These are phyloP conservation scores for Acrobasis repandana DNA, from an alignment of 2,888 invertebrate genomes.

Conservation along the genomic window DNA sequence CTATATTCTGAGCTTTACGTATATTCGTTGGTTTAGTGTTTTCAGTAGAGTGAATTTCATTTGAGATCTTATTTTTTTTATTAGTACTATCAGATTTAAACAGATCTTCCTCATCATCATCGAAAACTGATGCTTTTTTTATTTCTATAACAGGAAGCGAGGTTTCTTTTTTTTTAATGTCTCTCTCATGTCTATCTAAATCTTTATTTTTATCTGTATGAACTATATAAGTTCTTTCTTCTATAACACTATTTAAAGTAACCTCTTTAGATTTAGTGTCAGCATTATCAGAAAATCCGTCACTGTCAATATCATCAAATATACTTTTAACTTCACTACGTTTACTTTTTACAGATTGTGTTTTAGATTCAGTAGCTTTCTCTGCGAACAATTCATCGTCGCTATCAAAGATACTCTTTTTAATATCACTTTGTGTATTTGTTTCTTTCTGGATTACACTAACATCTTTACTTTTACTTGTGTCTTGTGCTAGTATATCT, in stretches of 20 bases:
- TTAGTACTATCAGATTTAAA: conserved; percentile 1
- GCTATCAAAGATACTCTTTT: conserved; percentile 53
- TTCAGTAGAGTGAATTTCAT: not conserved
- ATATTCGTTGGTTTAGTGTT: not conserved
- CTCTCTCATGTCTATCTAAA: not conserved
- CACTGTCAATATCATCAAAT: conserved; percentile 56
- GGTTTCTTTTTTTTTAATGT: not conserved
- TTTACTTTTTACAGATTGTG: conserved; percentile 14
- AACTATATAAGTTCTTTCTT: conserved; percentile 22
- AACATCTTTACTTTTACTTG: not conserved
- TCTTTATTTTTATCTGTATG: conserved; percentile 19
- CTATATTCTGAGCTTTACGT: not conserved
- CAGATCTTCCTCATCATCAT: conserved; percentile 18
- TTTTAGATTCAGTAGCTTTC: conserved; percentile 26
- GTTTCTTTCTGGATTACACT: conserved; percentile 23
- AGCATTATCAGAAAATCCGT: conserved; percentile 25
- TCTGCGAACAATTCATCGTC: conserved; percentile 53
- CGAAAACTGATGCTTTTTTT: conserved; percentile 14
- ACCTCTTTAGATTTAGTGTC: not conserved
- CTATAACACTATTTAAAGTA: conserved; percentile 3
- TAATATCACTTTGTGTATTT: conserved; percentile 32
- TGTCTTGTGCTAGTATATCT: not conserved
- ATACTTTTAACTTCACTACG: conserved; percentile 37
- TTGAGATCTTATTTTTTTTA: not conserved
- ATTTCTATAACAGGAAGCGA: not conserved